Evolutionary conservation across 2,888 invertebrate genomes (phyloP), one percentile per base, ranked within the genome.

Genomic region (Epirrhoe alternata): DNA sequence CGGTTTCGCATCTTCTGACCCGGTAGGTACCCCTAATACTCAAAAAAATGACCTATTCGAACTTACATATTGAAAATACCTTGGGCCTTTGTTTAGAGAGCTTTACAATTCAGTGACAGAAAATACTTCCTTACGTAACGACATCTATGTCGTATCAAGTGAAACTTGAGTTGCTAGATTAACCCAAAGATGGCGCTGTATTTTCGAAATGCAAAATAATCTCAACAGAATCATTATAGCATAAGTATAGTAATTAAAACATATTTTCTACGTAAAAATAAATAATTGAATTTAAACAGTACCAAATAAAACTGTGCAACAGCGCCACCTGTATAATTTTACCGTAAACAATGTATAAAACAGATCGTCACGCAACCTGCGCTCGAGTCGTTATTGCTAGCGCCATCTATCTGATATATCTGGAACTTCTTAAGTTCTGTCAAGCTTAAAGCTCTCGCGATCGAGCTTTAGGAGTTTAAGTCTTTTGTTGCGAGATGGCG

Each of bases 371-470:
- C 10, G 47, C 0, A 59, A 5, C 38, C 55, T 70, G 64, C 67
- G 67, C 69, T 54, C 51, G 69, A 63, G 69, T 69, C 45, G 31
- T 12, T 16, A 0, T 0, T 61, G 6, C 0, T 30, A 64, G 6
- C 61, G 68, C 70, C 71, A 68, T 68, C 71, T 71, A 57, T 8
- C 0, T 0, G 2, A 45, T 62, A 16, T n/a, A 5, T 2, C 4
- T 6, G 10, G 65, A 66, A 69, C 60, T 60, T 31, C 38, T 47
- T 14, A 24, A 6, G 57, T 47, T 35, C 5, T 17, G 33, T 8
- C 7, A 14, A 14, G 16, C 17, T 17, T 50, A 35, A n/a, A 50
- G n/a, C 12, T 16, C 17, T 30, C 5, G 10, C 16, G 14, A 24
- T 10, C 3, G 10, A 12, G 5, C 24, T 42, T n/a, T 17, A 33